Percentiles rank a stretch among this genome's conserved stretches.
Evolutionary conservation across 2,797 vertebrate genomes (phyloP).

Genomic region (Notolabrus celidotus): DNA sequence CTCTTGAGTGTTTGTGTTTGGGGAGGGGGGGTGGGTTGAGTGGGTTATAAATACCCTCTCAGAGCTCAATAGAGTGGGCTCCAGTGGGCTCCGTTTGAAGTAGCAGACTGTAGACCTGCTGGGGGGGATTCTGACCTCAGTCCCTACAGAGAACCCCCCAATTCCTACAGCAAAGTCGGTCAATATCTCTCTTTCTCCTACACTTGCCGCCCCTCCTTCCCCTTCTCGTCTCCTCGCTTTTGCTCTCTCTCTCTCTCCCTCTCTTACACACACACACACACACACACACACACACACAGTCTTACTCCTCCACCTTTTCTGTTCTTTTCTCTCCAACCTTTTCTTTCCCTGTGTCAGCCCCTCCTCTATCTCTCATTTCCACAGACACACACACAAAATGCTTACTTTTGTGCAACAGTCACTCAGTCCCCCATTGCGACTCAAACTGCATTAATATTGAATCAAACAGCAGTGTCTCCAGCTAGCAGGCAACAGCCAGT

Average conservation of each 20-base stretch:
- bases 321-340: slow-evolving; percentile 59
- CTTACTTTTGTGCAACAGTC: slow-evolving; percentile 85
- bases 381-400: slow-evolving; percentile 72
- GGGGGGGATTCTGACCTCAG: slow-evolving; percentile 85
- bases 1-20: slow-evolving; percentile 77
- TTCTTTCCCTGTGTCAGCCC: slow-evolving; percentile 50
- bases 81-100: slow-evolving; percentile 87
- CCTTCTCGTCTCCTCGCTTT: slow-evolving; percentile 62
- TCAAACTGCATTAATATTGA: slow-evolving; percentile 90
- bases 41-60: slow-evolving; percentile 86
- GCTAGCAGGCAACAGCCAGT: slow-evolving; percentile 80
- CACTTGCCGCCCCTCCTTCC: slow-evolving; percentile 65
- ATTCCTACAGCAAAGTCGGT: slow-evolving; percentile 85
- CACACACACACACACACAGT: slow-evolving; percentile 58
- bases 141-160: slow-evolving; percentile 83
- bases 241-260: slow-evolving; percentile 45
- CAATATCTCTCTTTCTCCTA: slow-evolving; percentile 84
- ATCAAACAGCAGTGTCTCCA: slow-evolving; percentile 88
- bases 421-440: slow-evolving; percentile 85
- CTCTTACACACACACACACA: slow-evolving; percentile 37
- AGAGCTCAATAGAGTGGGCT: slow-evolving; percentile 83
- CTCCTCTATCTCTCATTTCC: slow-evolving; percentile 63
- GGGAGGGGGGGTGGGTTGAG: slow-evolving; percentile 42
- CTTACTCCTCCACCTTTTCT: slow-evolving; percentile 61
- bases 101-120: slow-evolving; percentile 87